Base-by-base conservation (phyloP, 2,888 invertebrate species). In the Frankliniella fusca region DNA sequence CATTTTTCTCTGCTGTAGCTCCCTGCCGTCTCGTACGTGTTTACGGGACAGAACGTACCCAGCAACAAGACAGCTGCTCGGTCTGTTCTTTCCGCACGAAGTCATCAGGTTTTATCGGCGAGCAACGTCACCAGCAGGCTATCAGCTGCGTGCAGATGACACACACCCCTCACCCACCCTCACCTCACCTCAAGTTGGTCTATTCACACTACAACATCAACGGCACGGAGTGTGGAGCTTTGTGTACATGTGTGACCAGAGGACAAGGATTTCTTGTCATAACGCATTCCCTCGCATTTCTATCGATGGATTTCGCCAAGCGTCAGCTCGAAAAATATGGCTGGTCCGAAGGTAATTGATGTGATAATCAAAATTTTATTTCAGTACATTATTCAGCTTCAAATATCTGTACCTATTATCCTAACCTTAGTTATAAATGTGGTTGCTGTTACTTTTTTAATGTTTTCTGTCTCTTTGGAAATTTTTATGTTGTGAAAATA, bases 281-380 rank as follows among this genome's bases (percentile, higher is more conserved):
- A 15, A 10, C 18, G 7, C 11, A 9, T 81, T 38, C 18, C 10
- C 0, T 48, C 49, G 20, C 0, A 38, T 49, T 48, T 49, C 20
- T 49, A 48, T 23, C 81, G 0, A 93, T 93, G 93, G 91, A 93
- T 89, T 94, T 94, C 88, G 94, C 93, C 15, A 90, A 91, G 85
- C 91, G 91, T 83, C 93, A 93, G 86, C 87, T 95, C 18, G 90
- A 93, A 85, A 94, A 94, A 88, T 94, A 93, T 86, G 95, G 95
- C 28, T 95, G 95, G 94, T 90, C 89, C 82, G 91, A 92, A 89
- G 93, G 93, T 92, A 89, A 84, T 38, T 38, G 38, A 5, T 38
- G 38, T 38, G 5, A 2, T 38, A 5, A 38, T 38, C 38, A 38
- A 38, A 38, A 5, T 38, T 38, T 38, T 38, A 38, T 2, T 38